Percentiles rank a stretch among this genome's conserved stretches.
phyloP scores from a whole-genome alignment of 2,113 vertebrate genomes.

The Boulengeromyrus knoepffleri region DNA sequence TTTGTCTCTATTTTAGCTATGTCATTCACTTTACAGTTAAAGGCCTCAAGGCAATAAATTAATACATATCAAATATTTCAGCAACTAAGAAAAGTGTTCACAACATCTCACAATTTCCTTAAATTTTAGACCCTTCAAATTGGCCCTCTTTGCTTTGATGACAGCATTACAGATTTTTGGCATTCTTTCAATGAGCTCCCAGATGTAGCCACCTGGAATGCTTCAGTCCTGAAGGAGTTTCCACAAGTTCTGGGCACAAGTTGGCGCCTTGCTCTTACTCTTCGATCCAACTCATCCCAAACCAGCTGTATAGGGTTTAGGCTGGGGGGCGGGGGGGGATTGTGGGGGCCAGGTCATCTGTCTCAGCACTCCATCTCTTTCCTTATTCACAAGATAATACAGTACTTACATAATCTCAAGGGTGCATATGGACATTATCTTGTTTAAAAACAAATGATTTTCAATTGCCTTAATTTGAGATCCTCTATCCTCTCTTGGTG shows the following conservation, averaged over 20 bases:
- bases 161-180: neutral
- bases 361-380: neutral
- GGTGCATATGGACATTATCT: neutral
- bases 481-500: neutral
- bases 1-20: neutral
- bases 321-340: neutral
- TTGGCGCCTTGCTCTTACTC: neutral
- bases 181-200: neutral
- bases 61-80: neutral
- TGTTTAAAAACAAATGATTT: neutral
- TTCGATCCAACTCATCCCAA: neutral
- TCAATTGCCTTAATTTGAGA: neutral
- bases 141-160: neutral
- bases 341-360: neutral
- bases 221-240: neutral
- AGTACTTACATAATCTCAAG: neutral
- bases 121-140: neutral
- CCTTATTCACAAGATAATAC: neutral
- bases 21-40: neutral
- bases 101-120: neutral
- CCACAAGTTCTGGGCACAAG: neutral
- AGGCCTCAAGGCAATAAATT: neutral
- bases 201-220: neutral
- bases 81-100: neutral
- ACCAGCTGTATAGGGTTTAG: neutral